These are phyloP conservation scores for Wiebesia pumilae DNA, from an alignment of 1,140 invertebrate genomes.

Conservation along the genomic window DNA sequence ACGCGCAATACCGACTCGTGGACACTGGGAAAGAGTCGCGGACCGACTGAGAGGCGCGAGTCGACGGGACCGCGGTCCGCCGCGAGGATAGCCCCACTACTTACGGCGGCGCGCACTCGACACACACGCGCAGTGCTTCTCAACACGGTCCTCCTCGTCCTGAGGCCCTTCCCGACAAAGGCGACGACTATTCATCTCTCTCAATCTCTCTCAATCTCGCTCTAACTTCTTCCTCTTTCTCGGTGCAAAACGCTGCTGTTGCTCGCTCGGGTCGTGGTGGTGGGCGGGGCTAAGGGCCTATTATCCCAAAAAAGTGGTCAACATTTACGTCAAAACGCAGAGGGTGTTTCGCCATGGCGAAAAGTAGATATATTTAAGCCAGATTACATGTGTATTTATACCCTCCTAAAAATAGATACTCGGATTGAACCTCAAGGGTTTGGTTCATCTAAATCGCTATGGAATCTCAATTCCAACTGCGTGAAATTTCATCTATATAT, in stretches of 20 bases:
- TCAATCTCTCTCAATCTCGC: neutral
- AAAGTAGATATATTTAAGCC: neutral
- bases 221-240: neutral
- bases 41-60: slow-evolving; percentile 70
- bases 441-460: no score
- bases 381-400: no score
- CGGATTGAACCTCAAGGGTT: no score
- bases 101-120: slow-evolving; percentile 63
- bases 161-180: neutral
- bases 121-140: slow-evolving; percentile 62
- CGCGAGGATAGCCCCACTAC: slow-evolving; percentile 54
- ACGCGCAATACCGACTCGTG: neutral
- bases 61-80: slow-evolving; percentile 26
- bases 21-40: slow-evolving; percentile 69
- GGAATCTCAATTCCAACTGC: no score
- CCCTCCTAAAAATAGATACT: no score
- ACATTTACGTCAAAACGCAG: no score
- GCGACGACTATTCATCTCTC: neutral
- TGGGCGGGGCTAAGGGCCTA: no score
- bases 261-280: no score
- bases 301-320: no score
- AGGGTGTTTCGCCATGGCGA: no score
- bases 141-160: neutral
- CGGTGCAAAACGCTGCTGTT: no score
- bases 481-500: no score